Conservation (phyloP, 2,113 vertebrate genomes). For the Tragelaphus imberbis region DNA sequence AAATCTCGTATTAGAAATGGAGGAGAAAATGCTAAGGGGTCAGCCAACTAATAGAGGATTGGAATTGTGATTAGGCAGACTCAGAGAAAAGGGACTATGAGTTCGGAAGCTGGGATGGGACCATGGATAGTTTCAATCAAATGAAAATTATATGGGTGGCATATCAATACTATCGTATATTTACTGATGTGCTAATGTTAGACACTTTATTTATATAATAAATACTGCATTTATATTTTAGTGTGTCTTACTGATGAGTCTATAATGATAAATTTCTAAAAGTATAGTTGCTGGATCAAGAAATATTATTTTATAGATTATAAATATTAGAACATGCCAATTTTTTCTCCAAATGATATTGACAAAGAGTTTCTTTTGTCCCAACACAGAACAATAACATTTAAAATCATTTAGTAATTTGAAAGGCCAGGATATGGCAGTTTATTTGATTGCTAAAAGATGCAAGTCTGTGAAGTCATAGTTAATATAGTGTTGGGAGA, state of each 20-base stretch:
- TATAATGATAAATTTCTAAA: slow-evolving; percentile 10
- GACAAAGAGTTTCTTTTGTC: background rate
- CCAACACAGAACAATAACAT: background rate
- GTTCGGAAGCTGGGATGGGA: background rate
- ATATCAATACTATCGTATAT: background rate
- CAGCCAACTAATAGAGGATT: background rate
- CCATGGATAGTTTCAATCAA: background rate
- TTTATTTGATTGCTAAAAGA: slow-evolving; percentile 17
- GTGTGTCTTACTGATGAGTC: background rate
- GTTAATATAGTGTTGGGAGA: background rate
- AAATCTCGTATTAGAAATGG: background rate
- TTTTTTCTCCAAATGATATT: slow-evolving; percentile 15
- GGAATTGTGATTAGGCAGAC: background rate
- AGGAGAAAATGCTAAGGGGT: background rate
- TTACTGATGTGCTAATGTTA: background rate
- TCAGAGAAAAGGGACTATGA: background rate
- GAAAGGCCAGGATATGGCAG: background rate
- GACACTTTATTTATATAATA: background rate
- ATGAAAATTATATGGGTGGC: background rate
- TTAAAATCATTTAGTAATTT: background rate
- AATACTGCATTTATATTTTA: background rate
- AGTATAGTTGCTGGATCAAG: background rate
- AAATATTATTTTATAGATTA: slow-evolving; percentile 19
- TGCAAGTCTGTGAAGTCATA: background rate
- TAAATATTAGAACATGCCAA: background rate